Evolutionary conservation across 2,888 invertebrate species (phyloP), one percentile per base, ranked within the genome.

Genomic region (Metalampra italica): DNA sequence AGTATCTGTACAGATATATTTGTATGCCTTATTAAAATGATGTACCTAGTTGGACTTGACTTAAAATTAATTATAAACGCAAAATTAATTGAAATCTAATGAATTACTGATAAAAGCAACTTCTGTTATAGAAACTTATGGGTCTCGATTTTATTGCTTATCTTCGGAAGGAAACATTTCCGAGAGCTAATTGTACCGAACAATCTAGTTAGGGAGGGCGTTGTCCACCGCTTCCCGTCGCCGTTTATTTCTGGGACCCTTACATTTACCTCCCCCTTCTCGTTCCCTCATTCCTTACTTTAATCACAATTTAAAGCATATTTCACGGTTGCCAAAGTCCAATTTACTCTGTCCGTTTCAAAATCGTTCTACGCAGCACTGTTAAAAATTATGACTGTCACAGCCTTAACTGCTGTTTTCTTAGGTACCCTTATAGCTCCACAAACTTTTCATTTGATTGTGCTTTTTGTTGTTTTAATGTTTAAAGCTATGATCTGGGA

Each of bases 241-340:
- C 66, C 78, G 75, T 79, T 78, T 75, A 71, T 77, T 70, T 73
- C 67, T 64, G 73, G 67, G 65, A 62, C 61, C 65, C 71, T 67
- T 66, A 57, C 64, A 62, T 65, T 71, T 66, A 65, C 69, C 66
- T 71, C 68, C 69, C 66, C 58, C 66, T 60, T 66, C 68, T 66
- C 11, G 32, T 72, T 68, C 62, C 32, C 69, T 66, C 11, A 7
- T 72, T 68, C 62, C 32, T 32, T 8, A 63, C 66, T 70, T 69
- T 71, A 57, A 74, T 78, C 74, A 66, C 66, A 75, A 71, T 72
- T 68, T 57, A 56, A 71, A 68, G 66, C 75, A 66, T 75, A 75
- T 71, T 68, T 66, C 65, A 62, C 63, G 63, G 69, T 70, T 64
- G 64, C 69, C 68, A 77, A 68, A 71, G 81, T 67, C 63, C 65